Evolutionary conservation across 2,113 vertebrate species (phyloP), one percentile per base, ranked within the genome.

Genomic region (Eptesicus fuscus): DNA sequence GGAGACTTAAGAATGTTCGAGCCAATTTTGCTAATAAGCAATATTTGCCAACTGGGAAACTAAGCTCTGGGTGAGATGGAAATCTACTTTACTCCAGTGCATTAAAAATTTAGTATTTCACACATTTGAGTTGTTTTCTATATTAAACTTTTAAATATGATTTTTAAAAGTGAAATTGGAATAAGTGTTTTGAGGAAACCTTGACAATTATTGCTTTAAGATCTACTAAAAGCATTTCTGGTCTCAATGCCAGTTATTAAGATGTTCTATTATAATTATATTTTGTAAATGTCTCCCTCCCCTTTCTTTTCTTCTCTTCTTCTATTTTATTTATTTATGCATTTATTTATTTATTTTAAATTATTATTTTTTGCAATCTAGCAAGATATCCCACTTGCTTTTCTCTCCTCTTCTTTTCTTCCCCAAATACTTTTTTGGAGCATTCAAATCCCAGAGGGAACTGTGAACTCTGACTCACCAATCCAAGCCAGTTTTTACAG

Each of bases 11-110:
- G 69, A 69, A 65, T 93, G 90, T 67, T 59, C 32, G 42, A 91
- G 35, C 22, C 70, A 93, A 42, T 82, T 93, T 95, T 70, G 37
- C 40, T 88, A 92, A 77, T 47, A 92, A 93, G 69, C 47, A 85
- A 78, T 88, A 95, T 92, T 73, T 80, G 65, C 84, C 56, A 51
- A 80, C 22, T 40, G 90, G 69, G 47, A 94, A 92, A 84, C 17
- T 47, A 80, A 91, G 74, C 30, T 69, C 69, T 79, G 59, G 37
- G 35, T 53, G 59, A 86, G 40, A n/a, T 61, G 40, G 70, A 93
- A 94, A 90, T 85, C 59, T 37, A 47, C 40, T 63, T 86, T 44
- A 73, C 32, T 51, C 28, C 12, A 44, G 17, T 40, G 40, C 30
- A 69, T 49, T 63, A 70, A 37, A 90, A 59, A 67, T 69, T 49